phyloP scores from a whole-genome alignment of 2,113 vertebrate species.

The Myotis davidii region DNA sequence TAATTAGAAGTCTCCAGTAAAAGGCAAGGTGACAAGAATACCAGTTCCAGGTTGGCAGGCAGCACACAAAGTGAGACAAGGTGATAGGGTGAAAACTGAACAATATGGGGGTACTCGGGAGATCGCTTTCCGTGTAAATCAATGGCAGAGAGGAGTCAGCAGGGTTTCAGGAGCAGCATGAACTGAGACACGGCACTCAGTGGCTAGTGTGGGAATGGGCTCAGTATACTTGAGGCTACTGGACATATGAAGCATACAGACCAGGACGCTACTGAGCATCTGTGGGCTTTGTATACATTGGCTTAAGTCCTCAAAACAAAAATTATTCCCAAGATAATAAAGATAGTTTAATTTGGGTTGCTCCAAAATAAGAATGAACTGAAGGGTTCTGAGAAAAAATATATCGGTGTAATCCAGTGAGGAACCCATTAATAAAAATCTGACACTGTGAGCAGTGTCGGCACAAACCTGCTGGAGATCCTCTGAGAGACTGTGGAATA shows the following conservation, averaged over 20 bases:
- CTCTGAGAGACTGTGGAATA: neutral
- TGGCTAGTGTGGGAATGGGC: neutral
- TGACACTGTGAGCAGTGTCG: neutral
- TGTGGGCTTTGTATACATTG: neutral
- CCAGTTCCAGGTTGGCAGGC: neutral
- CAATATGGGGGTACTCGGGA: no score
- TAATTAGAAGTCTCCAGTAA: conserved; percentile 8
- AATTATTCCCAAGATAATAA: neutral
- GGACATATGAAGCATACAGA: neutral
- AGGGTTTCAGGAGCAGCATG: neutral
- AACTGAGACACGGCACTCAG: neutral
- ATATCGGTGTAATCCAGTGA: neutral
- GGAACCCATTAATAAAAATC: neutral
- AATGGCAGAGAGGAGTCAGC: neutral
- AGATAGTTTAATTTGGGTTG: neutral
- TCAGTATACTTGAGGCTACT: neutral
- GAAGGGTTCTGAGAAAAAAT: neutral
- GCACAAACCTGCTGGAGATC: neutral
- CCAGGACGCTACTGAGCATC: neutral
- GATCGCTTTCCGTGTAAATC: neutral
- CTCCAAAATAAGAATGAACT: neutral
- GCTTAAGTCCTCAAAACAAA: neutral
- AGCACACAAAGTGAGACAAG: neutral
- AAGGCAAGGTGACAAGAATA: neutral
- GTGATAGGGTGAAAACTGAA: neutral